Evolutionary conservation across 2,113 vertebrate species (phyloP).

Genomic region (Rostratula benghalensis): DNA sequence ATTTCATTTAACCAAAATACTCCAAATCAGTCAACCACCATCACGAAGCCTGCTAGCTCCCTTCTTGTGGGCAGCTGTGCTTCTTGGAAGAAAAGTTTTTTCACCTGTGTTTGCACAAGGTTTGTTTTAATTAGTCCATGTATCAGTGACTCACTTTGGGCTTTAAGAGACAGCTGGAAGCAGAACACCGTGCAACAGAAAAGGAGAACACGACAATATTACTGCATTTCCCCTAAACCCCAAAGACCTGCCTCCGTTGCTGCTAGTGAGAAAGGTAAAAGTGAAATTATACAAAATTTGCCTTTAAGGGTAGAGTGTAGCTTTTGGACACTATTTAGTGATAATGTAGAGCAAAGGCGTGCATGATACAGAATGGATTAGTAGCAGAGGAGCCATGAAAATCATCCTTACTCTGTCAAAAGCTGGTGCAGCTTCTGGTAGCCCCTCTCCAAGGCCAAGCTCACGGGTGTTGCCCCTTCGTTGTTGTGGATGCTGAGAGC

Average conservation of each 20-base stretch:
- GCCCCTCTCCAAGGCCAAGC: conserved; percentile 83
- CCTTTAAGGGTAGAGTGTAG: not conserved
- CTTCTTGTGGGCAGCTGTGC: not conserved
- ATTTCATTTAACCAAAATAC: not conserved
- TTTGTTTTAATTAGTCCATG: not conserved
- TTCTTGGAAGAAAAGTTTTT: not conserved
- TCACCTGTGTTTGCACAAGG: not conserved
- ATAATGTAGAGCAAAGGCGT: not conserved
- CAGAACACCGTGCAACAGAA: not conserved
- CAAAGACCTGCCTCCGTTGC: not conserved
- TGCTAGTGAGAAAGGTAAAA: not conserved
- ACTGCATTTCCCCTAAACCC: not conserved
- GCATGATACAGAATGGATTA: not conserved
- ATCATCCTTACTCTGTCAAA: conserved; percentile 81
- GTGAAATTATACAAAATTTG: not conserved
- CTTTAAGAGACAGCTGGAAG: not conserved
- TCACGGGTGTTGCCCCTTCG: conserved; percentile 85
- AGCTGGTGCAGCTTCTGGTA: conserved; percentile 81
- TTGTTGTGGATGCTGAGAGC: conserved; percentile 86
- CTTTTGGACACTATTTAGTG: not conserved
- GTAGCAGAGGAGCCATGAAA: not conserved
- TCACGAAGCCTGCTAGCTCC: not conserved
- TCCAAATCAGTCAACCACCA: not conserved
- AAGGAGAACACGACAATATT: not conserved
- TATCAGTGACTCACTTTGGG: not conserved